Conservation (phyloP, 1,140 invertebrate species). For the Oedothorax gibbosus region DNA sequence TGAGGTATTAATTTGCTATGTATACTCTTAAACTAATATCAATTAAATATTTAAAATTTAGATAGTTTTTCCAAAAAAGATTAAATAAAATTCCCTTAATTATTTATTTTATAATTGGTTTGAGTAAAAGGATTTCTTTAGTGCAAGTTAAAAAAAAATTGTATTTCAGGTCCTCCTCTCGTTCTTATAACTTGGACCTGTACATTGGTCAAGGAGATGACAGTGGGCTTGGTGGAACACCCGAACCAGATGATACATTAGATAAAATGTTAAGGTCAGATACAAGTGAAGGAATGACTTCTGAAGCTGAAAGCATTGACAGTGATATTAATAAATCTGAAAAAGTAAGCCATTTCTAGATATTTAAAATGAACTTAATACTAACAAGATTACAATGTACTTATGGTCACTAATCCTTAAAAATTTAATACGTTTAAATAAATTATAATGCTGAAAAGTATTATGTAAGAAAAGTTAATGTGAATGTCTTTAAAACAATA, state of each 20-base stretch:
- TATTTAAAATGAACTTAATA: background rate
- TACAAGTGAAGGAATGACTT: slow-evolving; percentile 57
- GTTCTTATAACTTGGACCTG: slow-evolving; percentile 42
- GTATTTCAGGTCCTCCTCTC: slow-evolving; percentile 20
- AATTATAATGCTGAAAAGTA: too few species aligned
- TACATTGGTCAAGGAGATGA: slow-evolving; percentile 52
- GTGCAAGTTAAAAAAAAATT: background rate
- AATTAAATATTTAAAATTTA: too few species aligned
- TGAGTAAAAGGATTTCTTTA: too few species aligned
- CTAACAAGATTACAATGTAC: background rate
- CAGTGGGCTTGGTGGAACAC: slow-evolving; percentile 51
- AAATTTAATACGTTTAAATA: too few species aligned
- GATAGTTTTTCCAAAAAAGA: background rate
- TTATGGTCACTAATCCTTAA: background rate
- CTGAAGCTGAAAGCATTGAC: slow-evolving; percentile 49
- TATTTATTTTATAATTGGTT: too few species aligned
- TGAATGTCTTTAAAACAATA: too few species aligned
- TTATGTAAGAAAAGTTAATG: too few species aligned
- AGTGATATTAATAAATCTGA: slow-evolving; percentile 50
- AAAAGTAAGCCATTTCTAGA: slow-evolving; percentile 30
- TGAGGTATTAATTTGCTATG: slow-evolving; percentile 73
- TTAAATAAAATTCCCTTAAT: background rate
- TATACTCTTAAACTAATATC: too few species aligned
- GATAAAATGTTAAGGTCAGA: slow-evolving; percentile 36
- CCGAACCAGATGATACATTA: slow-evolving; percentile 49